Evolutionary conservation across 1,140 invertebrate genomes (phyloP).

Genomic region (Lasioglossum baleicum): DNA sequence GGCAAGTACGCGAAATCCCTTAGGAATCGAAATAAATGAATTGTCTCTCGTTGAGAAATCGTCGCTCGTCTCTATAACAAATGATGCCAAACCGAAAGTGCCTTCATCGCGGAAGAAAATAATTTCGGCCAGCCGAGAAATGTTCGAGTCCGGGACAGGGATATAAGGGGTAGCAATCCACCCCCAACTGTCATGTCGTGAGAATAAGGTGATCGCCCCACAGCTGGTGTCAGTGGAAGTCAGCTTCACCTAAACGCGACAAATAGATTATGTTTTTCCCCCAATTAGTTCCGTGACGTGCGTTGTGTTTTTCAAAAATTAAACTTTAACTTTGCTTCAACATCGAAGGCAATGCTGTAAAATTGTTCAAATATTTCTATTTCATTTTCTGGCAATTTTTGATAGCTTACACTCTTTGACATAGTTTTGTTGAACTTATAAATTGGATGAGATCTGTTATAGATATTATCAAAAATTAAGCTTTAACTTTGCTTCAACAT

Average conservation of each 20-base stretch:
- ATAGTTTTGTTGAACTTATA: too few species aligned
- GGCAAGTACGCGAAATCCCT: neutral
- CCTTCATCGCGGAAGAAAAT: neutral
- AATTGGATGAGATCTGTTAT: too few species aligned
- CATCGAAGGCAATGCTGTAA: neutral
- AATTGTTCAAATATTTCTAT: conserved; percentile 23
- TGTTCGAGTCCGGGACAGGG: neutral
- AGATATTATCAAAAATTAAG: conserved; percentile 14
- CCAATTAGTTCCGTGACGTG: neutral
- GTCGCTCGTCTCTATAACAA: neutral
- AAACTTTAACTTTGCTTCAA: conserved; percentile 1
- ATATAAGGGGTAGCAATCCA: neutral
- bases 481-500: neutral
- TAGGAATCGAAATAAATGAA: neutral
- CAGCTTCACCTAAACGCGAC: neutral
- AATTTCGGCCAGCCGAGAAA: neutral
- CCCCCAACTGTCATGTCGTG: neutral
- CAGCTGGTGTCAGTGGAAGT: neutral
- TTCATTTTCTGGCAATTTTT: too few species aligned
- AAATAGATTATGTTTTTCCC: neutral
- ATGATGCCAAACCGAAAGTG: neutral
- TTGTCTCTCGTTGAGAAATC: neutral
- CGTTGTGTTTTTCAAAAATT: neutral
- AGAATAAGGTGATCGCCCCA: neutral
- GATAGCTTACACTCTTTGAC: too few species aligned